Conservation (phyloP, 1,140 invertebrate genomes). For the Phymastichus coffea region DNA sequence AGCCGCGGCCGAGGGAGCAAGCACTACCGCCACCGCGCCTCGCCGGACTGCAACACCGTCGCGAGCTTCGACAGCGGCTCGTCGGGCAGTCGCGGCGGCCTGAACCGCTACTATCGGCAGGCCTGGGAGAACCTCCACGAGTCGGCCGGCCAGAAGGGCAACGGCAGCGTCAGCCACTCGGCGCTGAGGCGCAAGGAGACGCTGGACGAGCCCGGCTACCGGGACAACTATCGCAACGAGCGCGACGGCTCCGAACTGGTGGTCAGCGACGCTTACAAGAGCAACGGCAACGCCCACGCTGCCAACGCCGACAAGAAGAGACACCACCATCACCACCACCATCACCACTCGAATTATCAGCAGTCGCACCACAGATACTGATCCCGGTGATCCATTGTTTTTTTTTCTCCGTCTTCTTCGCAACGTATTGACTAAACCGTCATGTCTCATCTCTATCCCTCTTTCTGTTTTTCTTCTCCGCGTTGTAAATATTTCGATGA, state of each 20-base stretch:
- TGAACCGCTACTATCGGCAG: constrained; percentile 84
- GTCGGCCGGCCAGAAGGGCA: constrained; percentile 64
- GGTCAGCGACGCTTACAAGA: constrained; percentile 65
- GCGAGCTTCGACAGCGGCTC: constrained; percentile 83
- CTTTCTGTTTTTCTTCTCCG: too few species aligned
- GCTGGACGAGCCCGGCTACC: constrained; percentile 64
- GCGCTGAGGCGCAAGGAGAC: constrained; percentile 69
- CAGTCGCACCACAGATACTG: constrained; percentile 54
- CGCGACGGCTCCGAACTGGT: constrained; percentile 80
- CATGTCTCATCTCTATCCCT: neutral
- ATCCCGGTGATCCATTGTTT: constrained; percentile 16
- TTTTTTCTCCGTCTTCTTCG: neutral
- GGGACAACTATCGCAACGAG: constrained; percentile 59
- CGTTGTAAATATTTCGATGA: too few species aligned
- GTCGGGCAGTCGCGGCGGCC: constrained; percentile 75
- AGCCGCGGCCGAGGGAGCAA: constrained; percentile 76
- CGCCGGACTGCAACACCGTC: constrained; percentile 85
- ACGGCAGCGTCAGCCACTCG: constrained; percentile 52
- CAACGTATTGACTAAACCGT: too few species aligned
- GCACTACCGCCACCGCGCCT: constrained; percentile 81
- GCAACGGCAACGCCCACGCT: constrained; percentile 55
- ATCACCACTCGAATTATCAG: constrained; percentile 62
- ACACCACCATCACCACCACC: constrained; percentile 80
- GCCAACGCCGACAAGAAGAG: constrained; percentile 67
- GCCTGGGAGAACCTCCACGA: constrained; percentile 92